These are phyloP conservation scores for Petrophora chlorosata DNA, from an alignment of 2,888 invertebrate species.

Conservation along the genomic window DNA sequence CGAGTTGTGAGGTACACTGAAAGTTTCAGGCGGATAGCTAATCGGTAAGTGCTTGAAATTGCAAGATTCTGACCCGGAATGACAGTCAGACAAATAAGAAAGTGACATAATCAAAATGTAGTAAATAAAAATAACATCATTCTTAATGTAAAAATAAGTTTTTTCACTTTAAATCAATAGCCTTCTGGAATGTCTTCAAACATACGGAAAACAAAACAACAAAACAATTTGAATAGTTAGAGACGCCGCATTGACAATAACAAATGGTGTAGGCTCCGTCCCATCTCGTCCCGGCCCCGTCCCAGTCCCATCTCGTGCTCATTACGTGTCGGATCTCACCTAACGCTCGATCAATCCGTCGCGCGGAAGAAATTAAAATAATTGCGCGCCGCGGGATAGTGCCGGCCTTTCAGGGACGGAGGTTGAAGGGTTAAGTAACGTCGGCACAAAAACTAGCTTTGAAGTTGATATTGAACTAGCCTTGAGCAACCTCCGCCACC, in stretches of 20 bases:
- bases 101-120: too few species aligned
- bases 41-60: too few species aligned
- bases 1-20: too few species aligned
- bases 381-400: slow-evolving; percentile 70
- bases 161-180: too few species aligned
- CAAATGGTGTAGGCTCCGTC: slow-evolving; percentile 52
- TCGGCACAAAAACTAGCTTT: slow-evolving; percentile 30
- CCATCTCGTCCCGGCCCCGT: slow-evolving; percentile 43
- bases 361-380: slow-evolving; percentile 79
- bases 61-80: too few species aligned
- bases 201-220: slow-evolving; percentile 35
- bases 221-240: slow-evolving; percentile 61
- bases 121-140: too few species aligned
- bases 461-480: too few species aligned
- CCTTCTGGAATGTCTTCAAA: slow-evolving; percentile 4
- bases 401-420: slow-evolving; percentile 48
- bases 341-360: slow-evolving; percentile 73
- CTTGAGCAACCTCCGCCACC: too few species aligned
- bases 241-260: slow-evolving; percentile 40
- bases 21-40: too few species aligned
- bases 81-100: too few species aligned
- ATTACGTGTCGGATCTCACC: slow-evolving; percentile 57
- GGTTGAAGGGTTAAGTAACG: slow-evolving; percentile 59
- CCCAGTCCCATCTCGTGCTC: slow-evolving; percentile 25
- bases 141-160: too few species aligned